Conservation (phyloP, 2,888 invertebrate species). For the Drosophila kanekoi region DNA sequence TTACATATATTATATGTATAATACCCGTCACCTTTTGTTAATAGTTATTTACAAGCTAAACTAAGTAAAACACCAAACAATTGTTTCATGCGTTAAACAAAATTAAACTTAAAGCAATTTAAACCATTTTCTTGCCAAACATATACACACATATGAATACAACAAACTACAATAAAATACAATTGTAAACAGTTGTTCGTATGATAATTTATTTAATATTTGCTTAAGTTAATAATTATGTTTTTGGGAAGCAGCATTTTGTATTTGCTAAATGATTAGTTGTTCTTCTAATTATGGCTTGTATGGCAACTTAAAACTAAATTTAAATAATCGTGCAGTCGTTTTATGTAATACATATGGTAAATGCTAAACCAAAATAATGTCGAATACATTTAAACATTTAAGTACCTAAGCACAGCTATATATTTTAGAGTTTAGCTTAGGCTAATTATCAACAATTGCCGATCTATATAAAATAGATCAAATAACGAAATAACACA, state of each 20-base stretch:
- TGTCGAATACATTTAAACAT: conserved; percentile 9
- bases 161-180: conserved; percentile 68
- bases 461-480: not conserved
- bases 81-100: conserved; percentile 33
- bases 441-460: not conserved
- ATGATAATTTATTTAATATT: conserved; percentile 63
- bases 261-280: conserved; percentile 36
- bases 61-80: conserved; percentile 23
- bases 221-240: conserved; percentile 28
- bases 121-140: conserved; percentile 8
- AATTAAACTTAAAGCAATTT: conserved; percentile 15
- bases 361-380: conserved; percentile 27
- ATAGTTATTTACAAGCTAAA: conserved; percentile 51
- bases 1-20: conserved; percentile 8
- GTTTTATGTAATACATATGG: conserved; percentile 24
- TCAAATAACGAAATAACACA: conserved; percentile 5
- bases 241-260: conserved; percentile 38
- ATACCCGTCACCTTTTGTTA: conserved; percentile 25
- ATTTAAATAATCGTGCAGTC: conserved; percentile 51
- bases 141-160: conserved; percentile 13
- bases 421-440: conserved; percentile 27
- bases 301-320: conserved; percentile 46
- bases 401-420: conserved; percentile 12
- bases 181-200: conserved; percentile 58
- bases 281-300: conserved; percentile 13